Percentiles rank a stretch among this genome's conserved stretches.
These are phyloP conservation scores for Anastrepha obliqua DNA, from an alignment of 1,140 invertebrate genomes.

Conservation along the genomic window DNA sequence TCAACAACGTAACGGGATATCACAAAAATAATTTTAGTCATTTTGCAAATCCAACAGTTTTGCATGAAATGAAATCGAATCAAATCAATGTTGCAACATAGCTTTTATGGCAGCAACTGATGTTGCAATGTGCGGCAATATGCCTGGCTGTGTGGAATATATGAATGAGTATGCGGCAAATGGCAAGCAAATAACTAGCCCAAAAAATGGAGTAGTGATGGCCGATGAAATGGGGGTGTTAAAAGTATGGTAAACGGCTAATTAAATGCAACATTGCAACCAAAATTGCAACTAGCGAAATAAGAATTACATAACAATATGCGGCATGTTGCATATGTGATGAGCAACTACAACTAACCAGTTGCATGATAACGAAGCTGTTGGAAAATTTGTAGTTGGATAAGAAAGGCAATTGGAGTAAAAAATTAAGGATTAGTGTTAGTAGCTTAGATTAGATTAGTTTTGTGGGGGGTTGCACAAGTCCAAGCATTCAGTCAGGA, in stretches of 20 bases:
- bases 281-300: background rate
- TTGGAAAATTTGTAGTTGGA: background rate
- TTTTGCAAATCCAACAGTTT: background rate
- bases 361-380: conserved; percentile 2
- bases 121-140: background rate
- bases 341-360: background rate
- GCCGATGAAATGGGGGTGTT: background rate
- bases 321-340: background rate
- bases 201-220: background rate
- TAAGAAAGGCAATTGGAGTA: no score
- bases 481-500: no score
- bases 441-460: no score
- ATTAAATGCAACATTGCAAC: conserved; percentile 20
- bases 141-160: background rate
- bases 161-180: background rate
- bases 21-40: background rate
- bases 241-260: background rate
- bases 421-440: no score
- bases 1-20: background rate
- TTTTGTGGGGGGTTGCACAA: no score
- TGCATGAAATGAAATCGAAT: background rate
- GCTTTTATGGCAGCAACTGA: background rate
- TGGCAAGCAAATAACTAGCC: background rate
- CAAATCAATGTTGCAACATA: conserved; percentile 26
- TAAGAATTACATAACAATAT: background rate